Percentiles rank a stretch among this genome's conserved stretches.
phyloP scores from a whole-genome alignment of 2,113 vertebrate species.

The Neopipo cinnamomea region DNA sequence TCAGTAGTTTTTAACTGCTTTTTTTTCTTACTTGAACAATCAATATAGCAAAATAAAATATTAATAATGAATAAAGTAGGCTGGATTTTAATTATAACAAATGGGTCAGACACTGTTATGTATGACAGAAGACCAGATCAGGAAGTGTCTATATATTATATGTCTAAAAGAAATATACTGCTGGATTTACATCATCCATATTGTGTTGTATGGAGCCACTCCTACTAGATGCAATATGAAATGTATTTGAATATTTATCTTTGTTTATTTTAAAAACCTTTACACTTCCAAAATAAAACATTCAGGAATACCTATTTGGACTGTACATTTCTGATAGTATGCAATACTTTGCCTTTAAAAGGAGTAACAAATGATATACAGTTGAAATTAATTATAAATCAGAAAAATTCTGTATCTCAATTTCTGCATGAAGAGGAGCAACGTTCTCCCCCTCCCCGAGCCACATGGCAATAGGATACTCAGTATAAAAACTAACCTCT shows the following conservation, averaged over 20 bases:
- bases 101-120: not conserved
- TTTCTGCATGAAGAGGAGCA: not conserved
- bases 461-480: not conserved
- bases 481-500: not conserved
- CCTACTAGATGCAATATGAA: slow-evolving; percentile 12
- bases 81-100: not conserved
- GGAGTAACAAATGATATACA: not conserved
- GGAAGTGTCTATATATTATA: not conserved
- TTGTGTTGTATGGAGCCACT: slow-evolving; percentile 12
- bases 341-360: not conserved
- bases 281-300: slow-evolving; percentile 28
- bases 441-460: not conserved
- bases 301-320: not conserved
- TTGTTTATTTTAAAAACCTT: not conserved
- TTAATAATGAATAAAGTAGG: not conserved
- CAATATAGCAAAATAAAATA: not conserved
- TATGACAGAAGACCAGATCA: not conserved
- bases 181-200: slow-evolving; percentile 21
- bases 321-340: not conserved
- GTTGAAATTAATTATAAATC: not conserved
- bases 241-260: slow-evolving; percentile 9
- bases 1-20: slow-evolving; percentile 14
- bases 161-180: slow-evolving; percentile 23
- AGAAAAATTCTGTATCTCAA: not conserved
- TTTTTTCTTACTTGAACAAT: slow-evolving; percentile 8